Base-by-base conservation (phyloP, 2,113 vertebrate species). In the Symphodus melops region DNA sequence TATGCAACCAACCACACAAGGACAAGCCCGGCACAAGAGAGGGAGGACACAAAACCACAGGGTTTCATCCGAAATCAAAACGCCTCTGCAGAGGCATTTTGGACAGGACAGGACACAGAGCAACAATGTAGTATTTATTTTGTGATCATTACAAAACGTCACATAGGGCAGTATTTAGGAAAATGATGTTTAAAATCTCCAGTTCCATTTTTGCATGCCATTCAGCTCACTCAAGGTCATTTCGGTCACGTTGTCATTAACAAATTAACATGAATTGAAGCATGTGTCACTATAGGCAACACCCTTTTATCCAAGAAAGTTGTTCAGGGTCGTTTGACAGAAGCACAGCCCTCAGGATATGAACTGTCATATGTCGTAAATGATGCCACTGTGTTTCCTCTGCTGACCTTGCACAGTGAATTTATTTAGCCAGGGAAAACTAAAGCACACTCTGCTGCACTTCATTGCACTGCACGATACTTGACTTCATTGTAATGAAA, bases 371-470 rank as follows among this genome's bases (percentile, higher is more conserved):
- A 20, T 86, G 84, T 81, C 77, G 69, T 86, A 83, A 88, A 86
- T 80, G 80, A 85, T 64, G 75, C 82, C 53, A 25, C 60, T 46
- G 71, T 73, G 61, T 77, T 85, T 77, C 79, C 68, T 77, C 58
- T 85, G 80, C 82, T 86, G 86, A 88, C 82, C 82, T 90, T 88
- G 84, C 74, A 69, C 51, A 81, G 77, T 60, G 79, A 78, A 71
- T 88, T 82, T 81, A 85, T 88, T 82, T 81, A 85, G 63, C 63
- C 68, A 71, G 69, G 39, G 59, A 86, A 71, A 86, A 78, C 67
- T 21, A 81, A 69, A 48, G 25, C 68, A 65, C 83, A 68, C 58
- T 69, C 49, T 14, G 20, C 42, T 59, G 67, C 73, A 63, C 64
- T 10, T 14, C 25, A 20, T 33, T 7, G 21, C 68, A 62, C 81